A percentile compares a stretch with the other conserved stretches of the same genome.
phyloP scores from a whole-genome alignment of 2,113 vertebrate genomes.

The Hyaena hyaena region DNA sequence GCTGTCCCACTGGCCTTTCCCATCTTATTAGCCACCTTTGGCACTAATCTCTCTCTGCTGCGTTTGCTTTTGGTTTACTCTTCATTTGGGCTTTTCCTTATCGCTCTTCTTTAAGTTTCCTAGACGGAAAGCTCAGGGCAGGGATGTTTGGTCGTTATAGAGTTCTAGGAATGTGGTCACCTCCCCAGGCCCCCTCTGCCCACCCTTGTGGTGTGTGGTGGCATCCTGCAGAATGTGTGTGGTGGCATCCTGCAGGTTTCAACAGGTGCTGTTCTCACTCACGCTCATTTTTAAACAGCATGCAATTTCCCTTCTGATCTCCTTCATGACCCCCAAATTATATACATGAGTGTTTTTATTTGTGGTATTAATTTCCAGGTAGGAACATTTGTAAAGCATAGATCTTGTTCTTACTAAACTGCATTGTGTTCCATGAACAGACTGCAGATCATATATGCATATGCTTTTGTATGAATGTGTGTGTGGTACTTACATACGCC shows the following conservation, averaged over 20 bases:
- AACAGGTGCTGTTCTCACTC: not conserved
- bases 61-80: not conserved
- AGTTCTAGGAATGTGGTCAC: not conserved
- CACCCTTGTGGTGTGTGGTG: accelerated
- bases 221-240: not conserved
- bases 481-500: accelerated
- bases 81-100: not conserved
- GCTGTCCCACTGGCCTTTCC: not conserved
- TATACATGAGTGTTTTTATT: not conserved
- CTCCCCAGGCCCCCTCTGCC: not conserved
- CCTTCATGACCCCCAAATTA: not conserved
- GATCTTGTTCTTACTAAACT: not conserved
- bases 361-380: not conserved
- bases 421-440: not conserved
- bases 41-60: accelerated
- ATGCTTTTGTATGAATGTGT: accelerated
- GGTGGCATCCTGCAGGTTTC: not conserved
- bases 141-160: not conserved
- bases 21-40: accelerated
- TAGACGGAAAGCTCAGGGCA: not conserved
- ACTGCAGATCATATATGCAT: accelerated
- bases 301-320: not conserved
- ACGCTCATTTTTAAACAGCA: not conserved
- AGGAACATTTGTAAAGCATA: not conserved
- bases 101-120: not conserved